These are phyloP conservation scores for Luehdorfia chinensis DNA, from an alignment of 1,140 invertebrate genomes.

Conservation along the genomic window DNA sequence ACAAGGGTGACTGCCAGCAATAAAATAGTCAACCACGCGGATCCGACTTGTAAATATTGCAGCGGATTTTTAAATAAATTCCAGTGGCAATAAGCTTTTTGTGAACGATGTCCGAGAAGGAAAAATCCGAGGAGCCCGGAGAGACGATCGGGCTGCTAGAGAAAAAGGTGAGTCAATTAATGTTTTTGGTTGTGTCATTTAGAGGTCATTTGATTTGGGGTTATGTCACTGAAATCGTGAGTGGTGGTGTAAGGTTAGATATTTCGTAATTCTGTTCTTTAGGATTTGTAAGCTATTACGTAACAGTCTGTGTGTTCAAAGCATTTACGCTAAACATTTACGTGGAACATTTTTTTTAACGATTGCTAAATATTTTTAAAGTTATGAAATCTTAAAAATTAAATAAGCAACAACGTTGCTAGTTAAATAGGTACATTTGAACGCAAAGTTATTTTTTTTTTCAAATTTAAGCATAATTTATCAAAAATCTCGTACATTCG, in stretches of 20 bases:
- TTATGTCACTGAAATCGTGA: background rate
- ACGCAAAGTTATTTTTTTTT: too few species aligned
- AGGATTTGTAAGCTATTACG: slow-evolving; percentile 2
- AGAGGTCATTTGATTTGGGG: slow-evolving; percentile 27
- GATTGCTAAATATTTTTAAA: too few species aligned
- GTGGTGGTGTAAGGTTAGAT: slow-evolving; percentile 11
- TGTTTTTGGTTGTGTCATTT: slow-evolving; percentile 18
- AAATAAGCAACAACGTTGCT: too few species aligned
- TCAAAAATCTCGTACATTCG: too few species aligned
- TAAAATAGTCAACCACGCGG: slow-evolving; percentile 19
- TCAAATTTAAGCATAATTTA: too few species aligned
- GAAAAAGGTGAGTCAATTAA: slow-evolving; percentile 33
- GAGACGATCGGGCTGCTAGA: slow-evolving; percentile 37
- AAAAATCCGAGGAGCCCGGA: slow-evolving; percentile 25
- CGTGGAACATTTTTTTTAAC: too few species aligned
- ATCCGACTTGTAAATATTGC: slow-evolving; percentile 22
- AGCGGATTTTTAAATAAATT: slow-evolving; percentile 9
- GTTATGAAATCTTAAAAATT: too few species aligned
- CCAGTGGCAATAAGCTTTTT: slow-evolving; percentile 7
- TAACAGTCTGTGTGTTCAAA: background rate
- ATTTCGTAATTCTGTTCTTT: too few species aligned
- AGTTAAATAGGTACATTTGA: too few species aligned
- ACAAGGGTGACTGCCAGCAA: slow-evolving; percentile 23
- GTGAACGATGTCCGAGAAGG: slow-evolving; percentile 27
- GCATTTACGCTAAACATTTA: too few species aligned